A percentile compares a stretch with the other conserved stretches of the same genome.
Evolutionary conservation across 2,113 vertebrate genomes (phyloP).

Genomic region (Gallinago paraguaiae): DNA sequence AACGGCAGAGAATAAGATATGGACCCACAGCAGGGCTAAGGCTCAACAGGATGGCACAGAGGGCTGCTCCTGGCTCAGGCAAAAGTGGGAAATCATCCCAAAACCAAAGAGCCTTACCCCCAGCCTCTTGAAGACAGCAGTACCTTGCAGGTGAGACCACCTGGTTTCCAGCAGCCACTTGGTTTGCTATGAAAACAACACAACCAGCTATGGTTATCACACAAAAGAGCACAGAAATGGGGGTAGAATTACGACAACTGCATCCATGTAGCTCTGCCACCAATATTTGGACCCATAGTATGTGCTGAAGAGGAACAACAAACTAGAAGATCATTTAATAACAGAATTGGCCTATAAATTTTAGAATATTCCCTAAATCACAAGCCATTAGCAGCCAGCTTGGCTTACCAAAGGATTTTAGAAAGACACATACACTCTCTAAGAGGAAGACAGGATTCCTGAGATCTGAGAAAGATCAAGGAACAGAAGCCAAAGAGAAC

Average conservation of each 20-base stretch:
- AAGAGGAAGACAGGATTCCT: background rate
- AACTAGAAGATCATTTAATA: background rate
- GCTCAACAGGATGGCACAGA: background rate
- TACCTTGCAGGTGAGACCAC: rapidly evolving
- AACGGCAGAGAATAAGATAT: background rate
- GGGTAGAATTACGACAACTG: rapidly evolving
- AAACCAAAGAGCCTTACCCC: background rate
- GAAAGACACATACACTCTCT: rapidly evolving
- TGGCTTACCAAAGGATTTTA: background rate
- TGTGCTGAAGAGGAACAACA: background rate
- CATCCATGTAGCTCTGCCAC: background rate
- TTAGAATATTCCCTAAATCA: background rate
- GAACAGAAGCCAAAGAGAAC: background rate
- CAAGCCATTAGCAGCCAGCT: background rate
- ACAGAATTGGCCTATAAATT: background rate
- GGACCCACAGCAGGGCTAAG: background rate
- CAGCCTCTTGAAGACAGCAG: background rate
- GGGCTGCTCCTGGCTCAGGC: background rate
- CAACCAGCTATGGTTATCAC: background rate
- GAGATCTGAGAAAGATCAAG: background rate
- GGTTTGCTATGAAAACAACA: background rate
- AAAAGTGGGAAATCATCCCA: background rate
- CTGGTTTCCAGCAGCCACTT: background rate
- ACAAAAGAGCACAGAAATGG: background rate
- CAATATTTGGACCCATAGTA: rapidly evolving